Conservation (phyloP, 2,113 vertebrate genomes). For the Saguinus midas region DNA sequence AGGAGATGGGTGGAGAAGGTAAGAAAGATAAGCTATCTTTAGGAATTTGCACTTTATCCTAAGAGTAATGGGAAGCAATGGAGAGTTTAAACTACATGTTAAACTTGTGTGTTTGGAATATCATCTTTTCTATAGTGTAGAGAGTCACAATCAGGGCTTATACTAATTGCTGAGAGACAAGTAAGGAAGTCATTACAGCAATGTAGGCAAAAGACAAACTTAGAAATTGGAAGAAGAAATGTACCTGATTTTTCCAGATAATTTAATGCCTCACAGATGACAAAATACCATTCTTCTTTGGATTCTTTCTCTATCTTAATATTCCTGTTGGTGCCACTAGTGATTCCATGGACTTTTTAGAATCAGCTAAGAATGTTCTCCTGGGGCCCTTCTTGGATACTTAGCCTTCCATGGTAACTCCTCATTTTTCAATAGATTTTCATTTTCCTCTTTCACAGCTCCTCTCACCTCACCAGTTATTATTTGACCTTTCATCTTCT, state of each 20-base stretch:
- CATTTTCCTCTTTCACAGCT: conserved; percentile 47
- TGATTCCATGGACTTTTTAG: neutral
- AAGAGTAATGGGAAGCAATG: neutral
- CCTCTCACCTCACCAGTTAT: conserved; percentile 60
- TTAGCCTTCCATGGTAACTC: neutral
- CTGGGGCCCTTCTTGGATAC: neutral
- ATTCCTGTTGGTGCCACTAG: neutral
- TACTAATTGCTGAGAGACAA: neutral
- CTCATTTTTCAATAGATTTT: conserved; percentile 61
- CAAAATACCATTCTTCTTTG: neutral
- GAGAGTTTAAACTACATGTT: neutral
- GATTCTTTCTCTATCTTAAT: conserved; percentile 31
- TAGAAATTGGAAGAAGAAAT: neutral
- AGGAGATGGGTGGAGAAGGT: neutral
- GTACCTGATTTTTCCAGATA: neutral
- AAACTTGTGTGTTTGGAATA: neutral
- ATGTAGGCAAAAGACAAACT: neutral
- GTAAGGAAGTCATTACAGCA: neutral
- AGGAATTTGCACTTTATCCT: neutral
- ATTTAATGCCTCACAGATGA: neutral
- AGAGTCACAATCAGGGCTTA: neutral
- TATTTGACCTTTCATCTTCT: conserved; percentile 62
- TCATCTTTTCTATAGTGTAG: neutral
- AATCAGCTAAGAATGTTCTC: neutral
- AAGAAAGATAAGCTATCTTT: neutral